Evolutionary conservation across 2,888 invertebrate genomes (phyloP).

Genomic region (Drosophila antonietae): DNA sequence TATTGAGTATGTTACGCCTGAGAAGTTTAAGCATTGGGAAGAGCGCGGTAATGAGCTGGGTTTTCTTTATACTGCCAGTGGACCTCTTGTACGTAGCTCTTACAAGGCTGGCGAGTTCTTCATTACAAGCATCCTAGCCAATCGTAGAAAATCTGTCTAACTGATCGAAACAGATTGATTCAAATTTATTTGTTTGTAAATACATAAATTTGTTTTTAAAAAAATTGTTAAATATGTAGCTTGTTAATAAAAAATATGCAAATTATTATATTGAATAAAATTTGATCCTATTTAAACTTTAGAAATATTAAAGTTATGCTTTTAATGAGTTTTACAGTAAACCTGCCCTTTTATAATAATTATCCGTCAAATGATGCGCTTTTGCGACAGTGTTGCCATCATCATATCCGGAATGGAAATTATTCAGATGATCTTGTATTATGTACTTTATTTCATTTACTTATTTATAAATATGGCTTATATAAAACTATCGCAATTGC

Average conservation of each 20-base stretch:
- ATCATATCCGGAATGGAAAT: background rate
- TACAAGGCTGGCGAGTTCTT: conserved; percentile 99
- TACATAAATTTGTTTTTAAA: conserved; percentile 15
- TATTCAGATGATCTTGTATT: background rate
- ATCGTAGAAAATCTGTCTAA: conserved; percentile 80
- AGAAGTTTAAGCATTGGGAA: conserved; percentile 96
- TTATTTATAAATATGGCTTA: background rate
- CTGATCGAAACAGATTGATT: background rate
- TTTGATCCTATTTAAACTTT: background rate
- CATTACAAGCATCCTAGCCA: conserved; percentile 91
- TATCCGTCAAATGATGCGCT: background rate
- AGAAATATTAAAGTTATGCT: background rate
- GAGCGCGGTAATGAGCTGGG: conserved; percentile 92
- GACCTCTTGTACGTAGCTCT: conserved; percentile 97
- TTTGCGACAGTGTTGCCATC: background rate
- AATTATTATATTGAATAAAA: background rate
- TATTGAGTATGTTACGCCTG: conserved; percentile 98
- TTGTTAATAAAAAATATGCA: background rate
- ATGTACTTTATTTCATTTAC: background rate
- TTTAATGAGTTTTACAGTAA: too few species aligned
- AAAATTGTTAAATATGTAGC: conserved; percentile 27
- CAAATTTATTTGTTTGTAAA: conserved; percentile 5
- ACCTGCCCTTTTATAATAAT: background rate
- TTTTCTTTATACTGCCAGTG: conserved; percentile 98
- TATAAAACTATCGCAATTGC: background rate